These are phyloP conservation scores for Drosophila mimica DNA, from an alignment of 2,888 invertebrate genomes.

Conservation along the genomic window DNA sequence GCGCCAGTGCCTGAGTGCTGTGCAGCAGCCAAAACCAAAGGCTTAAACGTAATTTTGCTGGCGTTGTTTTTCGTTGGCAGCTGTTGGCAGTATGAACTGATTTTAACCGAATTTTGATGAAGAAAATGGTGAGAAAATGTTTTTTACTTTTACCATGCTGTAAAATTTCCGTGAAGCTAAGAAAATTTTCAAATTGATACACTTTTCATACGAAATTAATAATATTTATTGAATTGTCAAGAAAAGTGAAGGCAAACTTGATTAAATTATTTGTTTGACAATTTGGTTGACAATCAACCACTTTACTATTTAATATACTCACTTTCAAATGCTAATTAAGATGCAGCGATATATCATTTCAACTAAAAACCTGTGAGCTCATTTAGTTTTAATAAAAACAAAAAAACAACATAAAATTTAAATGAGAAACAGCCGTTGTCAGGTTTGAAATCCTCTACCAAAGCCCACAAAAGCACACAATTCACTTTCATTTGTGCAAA, in stretches of 20 bases:
- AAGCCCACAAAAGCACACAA: conserved; percentile 23
- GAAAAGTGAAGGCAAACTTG: background rate
- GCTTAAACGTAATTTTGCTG: conserved; percentile 52
- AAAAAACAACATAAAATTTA: conserved; percentile 35
- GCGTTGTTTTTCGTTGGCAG: conserved; percentile 72
- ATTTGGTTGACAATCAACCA: background rate
- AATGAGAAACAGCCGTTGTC: conserved; percentile 39
- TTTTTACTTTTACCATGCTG: conserved; percentile 27
- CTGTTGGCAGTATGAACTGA: conserved; percentile 81
- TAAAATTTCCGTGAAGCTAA: conserved; percentile 42
- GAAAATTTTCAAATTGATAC: conserved; percentile 14
- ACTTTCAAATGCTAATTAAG: background rate
- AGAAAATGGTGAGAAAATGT: conserved; percentile 74
- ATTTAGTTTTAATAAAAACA: conserved; percentile 14
- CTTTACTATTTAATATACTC: background rate
- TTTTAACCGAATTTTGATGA: conserved; percentile 68
- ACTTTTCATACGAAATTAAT: background rate
- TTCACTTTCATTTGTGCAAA: conserved; percentile 77
- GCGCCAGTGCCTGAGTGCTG: conserved; percentile 42
- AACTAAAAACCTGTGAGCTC: conserved; percentile 30
- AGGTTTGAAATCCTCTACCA: conserved; percentile 21
- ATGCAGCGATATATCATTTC: conserved; percentile 6
- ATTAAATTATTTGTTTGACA: background rate
- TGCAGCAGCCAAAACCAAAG: conserved; percentile 59
- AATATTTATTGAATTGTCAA: background rate